Evolutionary conservation across 2,797 vertebrate genomes (phyloP).

Genomic region (Pelodytes ibericus): DNA sequence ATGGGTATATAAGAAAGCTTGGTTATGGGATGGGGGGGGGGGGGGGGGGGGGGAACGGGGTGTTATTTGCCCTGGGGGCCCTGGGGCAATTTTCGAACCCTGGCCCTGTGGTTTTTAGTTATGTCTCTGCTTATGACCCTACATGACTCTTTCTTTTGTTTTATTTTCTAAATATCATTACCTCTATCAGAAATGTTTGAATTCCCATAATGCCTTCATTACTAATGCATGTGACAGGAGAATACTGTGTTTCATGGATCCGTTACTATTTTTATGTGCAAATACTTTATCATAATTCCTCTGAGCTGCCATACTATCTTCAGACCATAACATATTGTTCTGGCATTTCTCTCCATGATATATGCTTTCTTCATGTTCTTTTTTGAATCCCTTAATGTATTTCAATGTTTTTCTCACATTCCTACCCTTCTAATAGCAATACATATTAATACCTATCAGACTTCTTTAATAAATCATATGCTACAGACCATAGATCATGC

Average conservation of each 20-base stretch:
- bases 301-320: constrained; percentile 5
- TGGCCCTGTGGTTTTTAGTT: no score
- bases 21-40: no score
- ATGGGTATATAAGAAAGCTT: no score
- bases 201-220: neutral
- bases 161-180: no score
- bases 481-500: constrained; percentile 13
- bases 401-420: constrained; percentile 14
- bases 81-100: no score
- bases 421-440: neutral
- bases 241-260: neutral
- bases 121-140: no score
- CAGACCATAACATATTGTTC: neutral
- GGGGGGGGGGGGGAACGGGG: no score
- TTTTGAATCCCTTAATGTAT: constrained; percentile 18
- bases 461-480: neutral
- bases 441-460: neutral
- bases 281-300: neutral
- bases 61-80: no score
- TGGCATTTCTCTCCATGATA: constrained; percentile 6
- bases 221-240: neutral
- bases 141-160: no score
- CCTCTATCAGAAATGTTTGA: neutral
- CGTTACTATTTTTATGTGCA: neutral
- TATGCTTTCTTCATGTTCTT: neutral